Evolutionary conservation across 2,113 vertebrate species (phyloP), one percentile per base, ranked within the genome.

Genomic region (Tamias sibiricus): DNA sequence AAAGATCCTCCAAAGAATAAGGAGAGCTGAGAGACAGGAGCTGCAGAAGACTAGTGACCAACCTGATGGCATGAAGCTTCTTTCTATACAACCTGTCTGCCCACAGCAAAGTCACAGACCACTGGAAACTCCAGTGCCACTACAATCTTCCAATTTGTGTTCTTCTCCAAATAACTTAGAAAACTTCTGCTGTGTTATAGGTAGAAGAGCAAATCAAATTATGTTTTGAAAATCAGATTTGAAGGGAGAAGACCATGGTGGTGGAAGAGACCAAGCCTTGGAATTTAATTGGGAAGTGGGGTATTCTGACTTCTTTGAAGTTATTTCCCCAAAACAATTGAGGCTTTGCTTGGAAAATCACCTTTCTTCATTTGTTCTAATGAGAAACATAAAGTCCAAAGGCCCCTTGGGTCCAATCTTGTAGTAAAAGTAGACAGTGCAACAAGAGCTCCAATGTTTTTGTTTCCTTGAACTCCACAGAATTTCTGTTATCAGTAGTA

Each of bases 151-250:
- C 40, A 91, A 68, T 19, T 28, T 42, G 62, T 66, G 26, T 59
- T 81, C 52, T 76, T 75, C 77, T 66, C 86, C 59, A 62, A 68
- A 49, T n/a, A 30, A 6, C 11, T 40, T 28, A 81, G 26, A 84
- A 87, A 87, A 52, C 8, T 40, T 62, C 1, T 59, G 62, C 59
- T 90, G 35, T 72, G 80, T 0, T 6, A 6, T 2, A 71, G 16
- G 42, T 59, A 90, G 75, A 66, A 93, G 74, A 86, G 7, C 71
- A 79, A 86, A 69, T 49, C 26, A 66, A 79, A 47, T 64, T 72
- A 37, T 30, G 30, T 82, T 94, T 90, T 62, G 35, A 54, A 91
- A 79, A 71, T 87, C 82, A 66, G 86, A 85, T 59, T 3, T 93
- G n/a, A 59, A 96, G 44, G 1, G 0, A 86, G 52, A 95, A 94